A percentile compares a stretch with the other conserved stretches of the same genome.
Conservation (phyloP, 1,140 invertebrate species). For the Phocides pigmalion region DNA sequence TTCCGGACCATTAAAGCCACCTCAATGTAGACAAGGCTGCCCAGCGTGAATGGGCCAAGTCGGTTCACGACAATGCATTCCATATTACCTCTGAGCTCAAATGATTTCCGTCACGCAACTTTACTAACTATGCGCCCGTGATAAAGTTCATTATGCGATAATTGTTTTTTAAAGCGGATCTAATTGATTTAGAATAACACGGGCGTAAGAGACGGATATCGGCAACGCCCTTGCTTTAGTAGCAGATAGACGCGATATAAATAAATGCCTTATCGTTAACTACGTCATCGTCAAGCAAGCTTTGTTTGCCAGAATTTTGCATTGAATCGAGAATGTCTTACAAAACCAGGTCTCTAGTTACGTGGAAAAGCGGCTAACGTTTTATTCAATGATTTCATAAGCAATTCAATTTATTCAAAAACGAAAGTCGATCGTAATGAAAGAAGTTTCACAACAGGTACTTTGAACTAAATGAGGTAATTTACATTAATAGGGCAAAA, state of each 20-base stretch:
- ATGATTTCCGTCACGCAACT: constrained; percentile 39
- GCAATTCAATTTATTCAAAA: constrained; percentile 26
- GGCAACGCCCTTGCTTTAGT: constrained; percentile 70
- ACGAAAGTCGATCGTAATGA: constrained; percentile 13
- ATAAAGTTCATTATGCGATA: constrained; percentile 56
- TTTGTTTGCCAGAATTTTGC: constrained; percentile 6
- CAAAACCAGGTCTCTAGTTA: constrained; percentile 18
- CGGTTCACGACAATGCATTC: constrained; percentile 66
- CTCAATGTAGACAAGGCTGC: constrained; percentile 63
- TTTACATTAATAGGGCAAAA: too few species aligned
- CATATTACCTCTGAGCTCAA: constrained; percentile 51
- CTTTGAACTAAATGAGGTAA: too few species aligned
- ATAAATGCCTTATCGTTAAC: constrained; percentile 10
- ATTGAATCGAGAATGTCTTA: constrained; percentile 21
- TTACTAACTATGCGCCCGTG: constrained; percentile 50
- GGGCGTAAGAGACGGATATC: constrained; percentile 61
- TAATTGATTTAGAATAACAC: constrained; percentile 66
- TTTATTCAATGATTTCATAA: constrained; percentile 24
- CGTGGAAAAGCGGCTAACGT: constrained; percentile 22
- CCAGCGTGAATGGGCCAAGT: constrained; percentile 55
- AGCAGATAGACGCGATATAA: constrained; percentile 15
- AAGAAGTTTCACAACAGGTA: background rate
- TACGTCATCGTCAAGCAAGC: background rate
- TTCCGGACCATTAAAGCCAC: constrained; percentile 70
- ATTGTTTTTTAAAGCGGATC: constrained; percentile 71